Evolutionary conservation across 35 echinoderm and acorn worm species (phyloP), one percentile per base, ranked within the genome.

Genomic region (Apostichopus californicus): DNA sequence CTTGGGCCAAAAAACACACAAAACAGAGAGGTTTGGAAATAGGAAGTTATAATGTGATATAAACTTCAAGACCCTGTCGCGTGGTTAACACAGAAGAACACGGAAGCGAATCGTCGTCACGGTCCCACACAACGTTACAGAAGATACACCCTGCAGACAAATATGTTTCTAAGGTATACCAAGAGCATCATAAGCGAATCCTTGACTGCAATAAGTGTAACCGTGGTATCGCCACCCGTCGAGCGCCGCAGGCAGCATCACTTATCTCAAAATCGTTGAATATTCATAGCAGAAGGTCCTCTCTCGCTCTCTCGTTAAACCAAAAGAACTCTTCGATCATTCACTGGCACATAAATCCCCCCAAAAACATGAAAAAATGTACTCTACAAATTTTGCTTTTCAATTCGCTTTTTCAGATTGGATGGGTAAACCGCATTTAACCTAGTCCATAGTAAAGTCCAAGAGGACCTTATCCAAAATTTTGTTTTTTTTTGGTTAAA

Each of bases 221-320:
- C 23, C 28, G 64, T 63, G 86, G 86, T 89, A 89, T 89, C n/a
- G 64, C 86, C 86, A 72, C 86, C 86, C 86, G 86, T 89, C 66
- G 86, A 26, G 86, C 86, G 86, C 86, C 86, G 86, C 86, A 64
- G 86, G 86, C 86, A 73, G 24, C 86, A 26, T 55, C 86, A 89
- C 86, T 89, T 89, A 89, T 52, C 28, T 18, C 61, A 7, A 46
- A 46, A 7, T 75, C 52, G 53, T 34, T 89, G 86, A 89, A 89
- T 89, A 89, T 89, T 89, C 86, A 89, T 89, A n/a, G 2, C 71
- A 78, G 57, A 85, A 87, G 5, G 59, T 23, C 9, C 56, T 57
- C 53, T 57, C 34, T 46, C 34, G 34, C 2, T 46, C 34, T 46
- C 34, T 46, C 34, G 34, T 46, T 46, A 46, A 46, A 46, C 34